Evolutionary conservation across 2,797 vertebrate genomes (phyloP).

Genomic region (Heterohyrax brucei): DNA sequence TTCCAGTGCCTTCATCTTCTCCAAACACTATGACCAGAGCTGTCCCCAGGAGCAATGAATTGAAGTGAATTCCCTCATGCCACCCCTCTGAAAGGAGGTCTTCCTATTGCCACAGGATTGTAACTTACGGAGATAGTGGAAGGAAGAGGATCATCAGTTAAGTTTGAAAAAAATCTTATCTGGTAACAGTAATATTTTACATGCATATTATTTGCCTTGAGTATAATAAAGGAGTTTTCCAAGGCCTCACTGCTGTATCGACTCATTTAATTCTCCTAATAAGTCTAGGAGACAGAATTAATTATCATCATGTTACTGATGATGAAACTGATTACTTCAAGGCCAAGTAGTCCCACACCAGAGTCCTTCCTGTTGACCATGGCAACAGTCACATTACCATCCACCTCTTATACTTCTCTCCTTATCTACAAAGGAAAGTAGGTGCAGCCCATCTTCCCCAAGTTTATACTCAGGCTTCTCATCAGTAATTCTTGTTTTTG

Average conservation of each 20-base stretch:
- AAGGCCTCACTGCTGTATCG: no score
- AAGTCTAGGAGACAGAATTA: background rate
- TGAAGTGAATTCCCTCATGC: background rate
- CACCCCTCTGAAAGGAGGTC: background rate
- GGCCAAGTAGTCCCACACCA: background rate
- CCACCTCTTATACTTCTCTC: no score
- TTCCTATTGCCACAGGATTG: no score
- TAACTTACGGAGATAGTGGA: background rate
- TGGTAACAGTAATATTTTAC: background rate
- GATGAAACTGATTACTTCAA: background rate
- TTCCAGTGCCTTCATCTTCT: background rate
- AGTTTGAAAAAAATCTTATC: background rate
- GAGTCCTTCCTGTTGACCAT: background rate
- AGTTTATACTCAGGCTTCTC: background rate
- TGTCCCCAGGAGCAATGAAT: background rate
- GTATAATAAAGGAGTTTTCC: no score
- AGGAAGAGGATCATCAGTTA: background rate
- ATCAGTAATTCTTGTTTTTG: background rate
- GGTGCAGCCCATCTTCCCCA: background rate
- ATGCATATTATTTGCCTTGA: background rate
- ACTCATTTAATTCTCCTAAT: background rate
- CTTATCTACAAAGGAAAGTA: background rate
- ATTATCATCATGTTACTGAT: background rate
- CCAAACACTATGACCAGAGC: background rate
- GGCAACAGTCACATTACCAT: fast-evolving